Conservation (phyloP, 2,888 invertebrate species). For the Aphelenchoides bicaudatus region DNA sequence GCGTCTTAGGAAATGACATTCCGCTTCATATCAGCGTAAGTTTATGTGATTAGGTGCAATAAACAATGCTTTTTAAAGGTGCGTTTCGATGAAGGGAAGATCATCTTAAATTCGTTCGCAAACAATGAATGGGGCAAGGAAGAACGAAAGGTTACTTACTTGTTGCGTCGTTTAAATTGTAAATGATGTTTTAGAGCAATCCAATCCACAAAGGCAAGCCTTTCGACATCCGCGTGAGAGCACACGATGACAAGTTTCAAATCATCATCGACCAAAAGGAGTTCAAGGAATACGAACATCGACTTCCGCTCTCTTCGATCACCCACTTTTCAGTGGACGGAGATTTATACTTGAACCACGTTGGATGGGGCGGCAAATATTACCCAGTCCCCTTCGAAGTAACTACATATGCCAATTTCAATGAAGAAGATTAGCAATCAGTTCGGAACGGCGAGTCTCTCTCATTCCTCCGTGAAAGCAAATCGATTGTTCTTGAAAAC, state of each 20-base stretch:
- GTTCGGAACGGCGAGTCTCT: not conserved
- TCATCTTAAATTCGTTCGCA: slow-evolving; percentile 55
- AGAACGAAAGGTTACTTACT: slow-evolving; percentile 59
- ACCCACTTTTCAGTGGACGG: slow-evolving; percentile 59
- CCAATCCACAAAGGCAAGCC: slow-evolving; percentile 59
- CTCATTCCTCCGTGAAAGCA: too few species aligned
- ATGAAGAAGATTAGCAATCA: too few species aligned
- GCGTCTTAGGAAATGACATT: slow-evolving; percentile 59
- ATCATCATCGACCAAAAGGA: slow-evolving; percentile 44
- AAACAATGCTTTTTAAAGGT: too few species aligned
- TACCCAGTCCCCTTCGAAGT: slow-evolving; percentile 38
- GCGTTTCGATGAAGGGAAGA: slow-evolving; percentile 60
- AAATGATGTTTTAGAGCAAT: too few species aligned
- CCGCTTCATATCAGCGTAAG: slow-evolving; percentile 59
- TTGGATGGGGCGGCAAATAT: slow-evolving; percentile 60
- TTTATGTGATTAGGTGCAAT: too few species aligned
- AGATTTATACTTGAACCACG: slow-evolving; percentile 52
- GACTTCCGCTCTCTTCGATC: slow-evolving; percentile 52
- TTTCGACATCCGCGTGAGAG: slow-evolving; percentile 58
- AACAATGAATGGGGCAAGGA: slow-evolving; percentile 61
- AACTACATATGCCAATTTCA: too few species aligned
- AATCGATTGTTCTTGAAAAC: too few species aligned
- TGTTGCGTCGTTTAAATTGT: too few species aligned
- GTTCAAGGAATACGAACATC: slow-evolving; percentile 59
- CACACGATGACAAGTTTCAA: slow-evolving; percentile 58